Percentiles rank a stretch among this genome's conserved stretches.
Conservation (phyloP, 2,113 vertebrate species). For the Limanda limanda region DNA sequence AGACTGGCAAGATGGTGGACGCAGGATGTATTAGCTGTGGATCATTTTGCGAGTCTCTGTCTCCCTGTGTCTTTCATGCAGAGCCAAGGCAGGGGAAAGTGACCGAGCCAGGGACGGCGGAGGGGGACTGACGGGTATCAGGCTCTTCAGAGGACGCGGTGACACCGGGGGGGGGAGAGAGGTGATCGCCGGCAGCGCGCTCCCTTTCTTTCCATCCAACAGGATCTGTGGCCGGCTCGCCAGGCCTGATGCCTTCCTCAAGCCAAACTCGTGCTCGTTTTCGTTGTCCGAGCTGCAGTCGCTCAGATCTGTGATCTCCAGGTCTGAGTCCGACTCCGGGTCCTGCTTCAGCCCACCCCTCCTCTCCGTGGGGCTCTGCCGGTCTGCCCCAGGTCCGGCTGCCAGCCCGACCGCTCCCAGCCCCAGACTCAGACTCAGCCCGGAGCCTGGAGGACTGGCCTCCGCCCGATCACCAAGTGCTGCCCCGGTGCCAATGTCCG, state of each 20-base stretch:
- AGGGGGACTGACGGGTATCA: conserved; percentile 74
- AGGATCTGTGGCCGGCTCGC: conserved; percentile 59
- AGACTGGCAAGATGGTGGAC: conserved; percentile 51
- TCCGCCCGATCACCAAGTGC: conserved; percentile 66
- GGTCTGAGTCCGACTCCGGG: conserved; percentile 89
- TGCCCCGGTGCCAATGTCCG: conserved; percentile 76
- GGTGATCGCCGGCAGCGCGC: conserved; percentile 68
- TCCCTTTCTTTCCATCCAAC: conserved; percentile 72
- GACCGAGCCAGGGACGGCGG: conserved; percentile 77
- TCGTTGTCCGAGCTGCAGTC: conserved; percentile 93
- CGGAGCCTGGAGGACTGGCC: conserved; percentile 47
- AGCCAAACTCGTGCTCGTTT: conserved; percentile 84
- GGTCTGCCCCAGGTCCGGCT: conserved; percentile 61
- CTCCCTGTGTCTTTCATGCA: conserved; percentile 83
- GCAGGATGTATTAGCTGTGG: conserved; percentile 80
- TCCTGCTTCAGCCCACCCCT: conserved; percentile 87
- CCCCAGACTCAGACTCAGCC: conserved; percentile 71
- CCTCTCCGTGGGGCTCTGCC: conserved; percentile 81
- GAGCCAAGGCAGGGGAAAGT: conserved; percentile 72
- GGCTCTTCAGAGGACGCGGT: conserved; percentile 81
- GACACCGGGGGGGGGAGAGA: conserved; percentile 80
- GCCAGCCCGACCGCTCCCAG: conserved; percentile 74
- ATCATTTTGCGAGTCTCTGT: conserved; percentile 84
- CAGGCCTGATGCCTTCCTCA: conserved; percentile 75
- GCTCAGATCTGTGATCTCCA: conserved; percentile 93